Percentiles rank a stretch among this genome's conserved stretches.
These are phyloP conservation scores for Papilio polyxenes DNA, from an alignment of 1,140 invertebrate species.

Conservation along the genomic window DNA sequence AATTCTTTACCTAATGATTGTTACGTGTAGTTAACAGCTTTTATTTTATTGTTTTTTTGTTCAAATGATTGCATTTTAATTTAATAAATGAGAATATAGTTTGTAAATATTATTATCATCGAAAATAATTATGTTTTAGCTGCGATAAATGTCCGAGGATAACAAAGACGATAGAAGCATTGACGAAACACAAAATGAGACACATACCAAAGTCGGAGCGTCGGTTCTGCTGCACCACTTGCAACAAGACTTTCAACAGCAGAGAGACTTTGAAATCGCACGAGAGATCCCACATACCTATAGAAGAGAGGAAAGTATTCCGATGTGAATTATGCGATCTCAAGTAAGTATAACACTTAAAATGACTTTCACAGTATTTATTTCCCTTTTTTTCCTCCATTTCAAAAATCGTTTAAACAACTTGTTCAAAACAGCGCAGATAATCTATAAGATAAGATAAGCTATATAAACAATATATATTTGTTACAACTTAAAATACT, in stretches of 20 bases:
- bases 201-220: conserved; percentile 76
- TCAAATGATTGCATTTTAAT: not conserved
- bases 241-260: conserved; percentile 73
- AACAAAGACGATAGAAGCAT: conserved; percentile 71
- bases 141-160: conserved; percentile 78
- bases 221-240: conserved; percentile 68
- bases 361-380: no score
- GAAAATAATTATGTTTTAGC: conserved; percentile 52
- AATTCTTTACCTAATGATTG: not conserved
- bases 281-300: conserved; percentile 75
- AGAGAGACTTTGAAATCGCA: conserved; percentile 77
- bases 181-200: conserved; percentile 77
- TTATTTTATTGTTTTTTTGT: conserved; percentile 7
- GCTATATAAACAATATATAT: conserved; percentile 15
- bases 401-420: no score
- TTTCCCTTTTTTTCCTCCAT: no score
- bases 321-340: conserved; percentile 74
- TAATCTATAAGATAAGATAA: no score
- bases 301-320: conserved; percentile 77
- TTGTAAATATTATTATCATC: not conserved
- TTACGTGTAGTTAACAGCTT: not conserved
- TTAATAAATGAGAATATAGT: not conserved
- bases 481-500: conserved; percentile 42
- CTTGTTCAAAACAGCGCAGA: no score
- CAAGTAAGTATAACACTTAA: conserved; percentile 63